phyloP scores from a whole-genome alignment of 2,113 vertebrate genomes.

The Pollimyrus isidori region DNA sequence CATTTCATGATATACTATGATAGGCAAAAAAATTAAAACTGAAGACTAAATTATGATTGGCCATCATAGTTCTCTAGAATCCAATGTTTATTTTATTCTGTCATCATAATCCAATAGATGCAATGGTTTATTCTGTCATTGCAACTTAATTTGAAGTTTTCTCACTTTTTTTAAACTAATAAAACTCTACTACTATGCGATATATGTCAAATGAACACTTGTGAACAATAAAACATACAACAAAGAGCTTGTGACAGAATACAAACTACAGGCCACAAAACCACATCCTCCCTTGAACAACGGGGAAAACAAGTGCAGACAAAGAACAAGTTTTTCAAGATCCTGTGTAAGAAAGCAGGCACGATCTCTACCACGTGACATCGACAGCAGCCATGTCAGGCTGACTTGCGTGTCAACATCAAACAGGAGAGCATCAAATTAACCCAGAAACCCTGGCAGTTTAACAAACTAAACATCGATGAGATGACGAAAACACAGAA shows the following conservation, averaged over 20 bases:
- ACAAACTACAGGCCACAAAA: background rate
- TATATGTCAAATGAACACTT: background rate
- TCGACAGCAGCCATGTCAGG: background rate
- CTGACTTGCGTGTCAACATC: background rate
- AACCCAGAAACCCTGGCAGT: background rate
- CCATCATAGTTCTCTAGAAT: background rate
- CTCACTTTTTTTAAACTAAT: background rate
- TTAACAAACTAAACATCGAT: background rate
- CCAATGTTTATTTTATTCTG: background rate
- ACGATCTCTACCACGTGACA: background rate
- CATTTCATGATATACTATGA: background rate
- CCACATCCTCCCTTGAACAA: slow-evolving; percentile 16
- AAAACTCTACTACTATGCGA: background rate
- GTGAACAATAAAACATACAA: background rate
- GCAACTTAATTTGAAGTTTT: background rate
- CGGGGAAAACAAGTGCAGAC: background rate
- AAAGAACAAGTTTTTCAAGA: background rate
- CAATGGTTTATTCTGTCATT: background rate
- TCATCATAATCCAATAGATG: background rate
- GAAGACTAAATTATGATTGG: background rate
- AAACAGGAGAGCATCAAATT: background rate
- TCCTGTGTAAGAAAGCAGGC: background rate
- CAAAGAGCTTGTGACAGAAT: background rate
- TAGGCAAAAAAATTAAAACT: background rate
- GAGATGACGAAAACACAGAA: background rate